phyloP scores from a whole-genome alignment of 2,888 invertebrate species.

The Polymixis flavicincta region DNA sequence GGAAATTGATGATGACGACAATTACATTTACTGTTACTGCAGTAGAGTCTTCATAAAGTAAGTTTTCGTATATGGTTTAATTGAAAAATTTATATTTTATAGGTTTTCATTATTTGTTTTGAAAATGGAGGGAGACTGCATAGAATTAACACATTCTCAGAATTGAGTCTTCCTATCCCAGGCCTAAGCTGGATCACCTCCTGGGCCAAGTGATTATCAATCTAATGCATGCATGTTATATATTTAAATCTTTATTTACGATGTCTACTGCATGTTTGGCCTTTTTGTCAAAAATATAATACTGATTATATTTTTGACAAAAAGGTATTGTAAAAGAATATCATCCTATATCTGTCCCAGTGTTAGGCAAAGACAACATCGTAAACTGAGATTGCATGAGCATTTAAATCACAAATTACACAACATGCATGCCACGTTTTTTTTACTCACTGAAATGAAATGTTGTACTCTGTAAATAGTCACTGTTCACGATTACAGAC shows the following conservation, averaged over 20 bases:
- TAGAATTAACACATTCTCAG: not conserved
- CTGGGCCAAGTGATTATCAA: not conserved
- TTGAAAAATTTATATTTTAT: not conserved
- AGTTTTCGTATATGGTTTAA: slow-evolving; percentile 61
- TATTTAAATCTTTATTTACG: too few relatives aligned
- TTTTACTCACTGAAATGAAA: not conserved
- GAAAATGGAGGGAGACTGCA: slow-evolving; percentile 40
- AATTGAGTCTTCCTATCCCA: not conserved
- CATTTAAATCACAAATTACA: not conserved
- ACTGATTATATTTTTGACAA: not conserved
- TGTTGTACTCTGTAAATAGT: not conserved
- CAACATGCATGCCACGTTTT: not conserved
- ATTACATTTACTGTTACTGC: slow-evolving; percentile 92
- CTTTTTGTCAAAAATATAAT: not conserved
- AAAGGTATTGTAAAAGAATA: not conserved
- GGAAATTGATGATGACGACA: slow-evolving; percentile 80
- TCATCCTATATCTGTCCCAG: not conserved
- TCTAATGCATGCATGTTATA: not conserved
- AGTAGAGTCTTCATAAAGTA: slow-evolving; percentile 93
- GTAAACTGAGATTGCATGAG: not conserved
- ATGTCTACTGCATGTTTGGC: not conserved
- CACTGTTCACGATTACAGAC: not conserved
- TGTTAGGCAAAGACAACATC: too few relatives aligned
- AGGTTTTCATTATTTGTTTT: slow-evolving; percentile 22
- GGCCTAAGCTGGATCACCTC: not conserved